phyloP scores from a whole-genome alignment of 53 echinoderm and acorn worm species.

The Patiria pectinifera region DNA sequence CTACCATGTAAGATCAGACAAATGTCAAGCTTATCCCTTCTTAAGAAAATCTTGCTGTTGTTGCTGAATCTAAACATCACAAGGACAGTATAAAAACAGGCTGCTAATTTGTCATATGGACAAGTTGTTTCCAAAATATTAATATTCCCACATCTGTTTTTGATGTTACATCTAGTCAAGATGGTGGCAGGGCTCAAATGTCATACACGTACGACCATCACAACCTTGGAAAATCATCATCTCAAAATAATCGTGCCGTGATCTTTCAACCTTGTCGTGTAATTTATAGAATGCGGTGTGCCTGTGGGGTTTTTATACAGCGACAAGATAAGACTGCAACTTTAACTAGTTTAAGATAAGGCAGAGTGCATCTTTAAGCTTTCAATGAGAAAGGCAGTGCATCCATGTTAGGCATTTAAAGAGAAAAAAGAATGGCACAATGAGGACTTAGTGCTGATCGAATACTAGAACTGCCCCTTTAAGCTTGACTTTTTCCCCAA shows the following conservation, averaged over 20 bases:
- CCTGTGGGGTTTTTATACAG: not conserved
- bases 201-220: not conserved
- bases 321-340: not conserved
- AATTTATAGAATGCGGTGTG: not conserved
- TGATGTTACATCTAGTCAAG: not conserved
- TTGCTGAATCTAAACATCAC: not conserved
- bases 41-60: not conserved
- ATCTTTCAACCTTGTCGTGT: not conserved
- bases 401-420: too few species aligned
- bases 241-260: not conserved
- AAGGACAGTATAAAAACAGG: not conserved
- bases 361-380: not conserved
- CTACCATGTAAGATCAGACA: too few species aligned
- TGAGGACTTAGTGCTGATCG: too few species aligned
- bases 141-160: constrained; percentile 4
- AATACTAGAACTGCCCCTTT: too few species aligned
- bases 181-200: not conserved
- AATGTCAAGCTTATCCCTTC: too few species aligned
- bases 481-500: too few species aligned
- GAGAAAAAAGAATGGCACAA: too few species aligned
- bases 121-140: not conserved
- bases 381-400: not conserved
- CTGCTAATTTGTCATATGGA: not conserved
- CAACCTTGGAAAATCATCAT: constrained; percentile 12
- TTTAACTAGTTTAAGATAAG: not conserved